These are phyloP conservation scores for Athalia rosae DNA, from an alignment of 2,888 invertebrate species.

Conservation along the genomic window DNA sequence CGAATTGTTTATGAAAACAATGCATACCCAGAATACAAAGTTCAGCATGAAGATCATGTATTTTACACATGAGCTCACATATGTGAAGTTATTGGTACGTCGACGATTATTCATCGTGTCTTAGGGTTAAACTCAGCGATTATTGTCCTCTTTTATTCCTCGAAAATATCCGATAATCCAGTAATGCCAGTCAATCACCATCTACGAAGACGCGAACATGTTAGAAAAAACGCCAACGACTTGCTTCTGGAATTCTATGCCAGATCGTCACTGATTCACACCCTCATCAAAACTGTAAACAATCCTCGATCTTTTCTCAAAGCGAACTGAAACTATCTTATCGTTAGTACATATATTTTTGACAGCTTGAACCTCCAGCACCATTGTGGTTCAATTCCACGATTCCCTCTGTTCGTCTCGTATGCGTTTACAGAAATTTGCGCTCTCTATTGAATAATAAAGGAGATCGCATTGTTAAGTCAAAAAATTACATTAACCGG, in stretches of 20 bases:
- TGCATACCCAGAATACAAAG: constrained; percentile 92
- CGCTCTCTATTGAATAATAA: too few species aligned
- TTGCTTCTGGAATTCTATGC: not conserved
- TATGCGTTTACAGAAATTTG: not conserved
- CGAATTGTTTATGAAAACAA: constrained; percentile 4
- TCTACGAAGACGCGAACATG: constrained; percentile 26
- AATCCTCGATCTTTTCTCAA: not conserved
- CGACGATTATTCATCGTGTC: constrained; percentile 75
- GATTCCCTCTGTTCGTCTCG: not conserved
- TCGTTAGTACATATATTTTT: constrained; percentile 13
- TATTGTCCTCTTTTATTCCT: constrained; percentile 49
- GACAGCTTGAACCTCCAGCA: constrained; percentile 39
- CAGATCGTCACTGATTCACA: not conserved
- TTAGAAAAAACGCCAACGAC: not conserved
- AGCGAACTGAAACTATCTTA: not conserved
- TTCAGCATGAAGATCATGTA: constrained; percentile 93
- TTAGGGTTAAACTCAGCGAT: not conserved
- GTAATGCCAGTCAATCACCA: constrained; percentile 34
- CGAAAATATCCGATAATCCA: constrained; percentile 22
- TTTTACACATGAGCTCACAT: constrained; percentile 91
- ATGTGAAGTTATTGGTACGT: constrained; percentile 83
- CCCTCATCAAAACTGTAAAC: constrained; percentile 2
- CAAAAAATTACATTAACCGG: not conserved
- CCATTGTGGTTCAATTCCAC: constrained; percentile 33
- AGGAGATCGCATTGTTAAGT: not conserved